A percentile compares a stretch with the other conserved stretches of the same genome.
Conservation (phyloP, 2,797 vertebrate genomes). For the Takifugu ocellatus region DNA sequence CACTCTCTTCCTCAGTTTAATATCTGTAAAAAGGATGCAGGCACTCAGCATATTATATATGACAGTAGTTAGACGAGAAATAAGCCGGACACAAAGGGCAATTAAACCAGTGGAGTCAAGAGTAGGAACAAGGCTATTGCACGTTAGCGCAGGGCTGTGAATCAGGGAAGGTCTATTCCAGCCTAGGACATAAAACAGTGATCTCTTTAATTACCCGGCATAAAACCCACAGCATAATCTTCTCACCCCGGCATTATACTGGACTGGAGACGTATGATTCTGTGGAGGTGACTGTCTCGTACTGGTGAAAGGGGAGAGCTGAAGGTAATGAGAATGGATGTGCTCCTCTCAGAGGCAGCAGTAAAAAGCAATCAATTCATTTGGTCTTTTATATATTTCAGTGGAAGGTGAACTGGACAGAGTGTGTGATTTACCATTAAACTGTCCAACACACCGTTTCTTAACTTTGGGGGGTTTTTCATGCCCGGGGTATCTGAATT, state of each 20-base stretch:
- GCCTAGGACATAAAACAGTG: constrained; percentile 64
- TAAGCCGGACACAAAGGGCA: constrained; percentile 53
- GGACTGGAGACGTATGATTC: constrained; percentile 57
- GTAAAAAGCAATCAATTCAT: constrained; percentile 68
- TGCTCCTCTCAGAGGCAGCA: constrained; percentile 53
- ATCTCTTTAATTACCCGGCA: constrained; percentile 66
- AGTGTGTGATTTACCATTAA: constrained; percentile 57
- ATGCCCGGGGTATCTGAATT: constrained; percentile 10
- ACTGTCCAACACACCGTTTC: constrained; percentile 50
- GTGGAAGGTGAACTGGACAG: constrained; percentile 54
- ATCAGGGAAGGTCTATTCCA: constrained; percentile 55
- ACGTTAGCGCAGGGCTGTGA: constrained; percentile 59
- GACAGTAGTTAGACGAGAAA: constrained; percentile 37
- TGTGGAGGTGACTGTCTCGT: constrained; percentile 61
- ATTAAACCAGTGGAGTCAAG: constrained; percentile 55
- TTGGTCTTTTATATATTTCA: constrained; percentile 63
- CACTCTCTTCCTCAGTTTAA: too few relatives aligned
- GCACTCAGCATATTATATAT: constrained; percentile 36
- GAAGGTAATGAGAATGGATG: constrained; percentile 62
- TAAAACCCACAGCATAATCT: constrained; percentile 69
- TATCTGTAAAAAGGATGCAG: too few relatives aligned
- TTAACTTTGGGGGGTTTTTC: constrained; percentile 27
- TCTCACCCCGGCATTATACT: constrained; percentile 57
- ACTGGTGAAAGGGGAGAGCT: constrained; percentile 43
- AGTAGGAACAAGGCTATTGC: constrained; percentile 50